These are phyloP conservation scores for Caenorhabditis elegans DNA, from an alignment of 1,140 invertebrate genomes.

Conservation along the genomic window DNA sequence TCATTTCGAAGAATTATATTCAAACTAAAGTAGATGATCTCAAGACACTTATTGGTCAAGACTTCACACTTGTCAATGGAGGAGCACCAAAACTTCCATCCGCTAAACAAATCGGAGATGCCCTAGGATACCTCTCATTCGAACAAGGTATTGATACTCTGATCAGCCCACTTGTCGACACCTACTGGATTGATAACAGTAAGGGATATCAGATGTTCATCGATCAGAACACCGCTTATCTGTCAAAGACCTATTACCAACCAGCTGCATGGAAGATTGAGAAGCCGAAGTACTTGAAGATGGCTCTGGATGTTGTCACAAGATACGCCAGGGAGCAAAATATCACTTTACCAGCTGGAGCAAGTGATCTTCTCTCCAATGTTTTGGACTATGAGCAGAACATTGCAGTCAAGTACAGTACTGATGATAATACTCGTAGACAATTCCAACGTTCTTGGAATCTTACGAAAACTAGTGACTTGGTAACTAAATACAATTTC, in stretches of 20 bases:
- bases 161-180: constrained; percentile 44
- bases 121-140: constrained; percentile 45
- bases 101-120: background rate
- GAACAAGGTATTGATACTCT: constrained; percentile 44
- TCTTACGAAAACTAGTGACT: background rate
- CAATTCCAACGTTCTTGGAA: constrained; percentile 39
- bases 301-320: background rate
- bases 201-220: constrained; percentile 46
- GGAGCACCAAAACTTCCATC: constrained; percentile 3
- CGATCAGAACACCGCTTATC: constrained; percentile 41
- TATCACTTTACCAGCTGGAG: background rate
- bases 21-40: constrained; percentile 10
- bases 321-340: constrained; percentile 29
- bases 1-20: constrained; percentile 33
- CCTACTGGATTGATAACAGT: constrained; percentile 43
- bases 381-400: constrained; percentile 42
- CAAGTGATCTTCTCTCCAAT: background rate
- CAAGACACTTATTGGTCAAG: background rate
- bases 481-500: constrained; percentile 20
- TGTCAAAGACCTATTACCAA: constrained; percentile 39
- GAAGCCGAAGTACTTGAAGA: background rate
- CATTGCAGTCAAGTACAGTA: constrained; percentile 42
- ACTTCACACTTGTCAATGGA: constrained; percentile 13
- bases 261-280: constrained; percentile 30
- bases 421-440: constrained; percentile 41